Evolutionary conservation across 92 coral and sea anemone genomes (phyloP), one percentile per base, ranked within the genome.

Genomic region (Palythoa caribaeorum): DNA sequence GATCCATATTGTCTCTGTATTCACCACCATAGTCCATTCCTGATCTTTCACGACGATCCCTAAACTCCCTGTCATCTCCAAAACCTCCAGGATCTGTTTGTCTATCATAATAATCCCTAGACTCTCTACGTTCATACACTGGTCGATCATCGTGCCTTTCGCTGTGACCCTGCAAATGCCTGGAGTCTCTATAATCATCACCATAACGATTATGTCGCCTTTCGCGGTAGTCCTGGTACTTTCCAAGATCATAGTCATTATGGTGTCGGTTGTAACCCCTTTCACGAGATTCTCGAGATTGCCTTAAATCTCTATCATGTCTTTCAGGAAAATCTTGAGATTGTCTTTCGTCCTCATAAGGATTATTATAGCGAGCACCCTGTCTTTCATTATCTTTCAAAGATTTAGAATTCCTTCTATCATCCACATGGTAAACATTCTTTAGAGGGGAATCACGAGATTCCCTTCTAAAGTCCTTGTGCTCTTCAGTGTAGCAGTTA

Each of bases 141-240:
- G 44, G 1, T 13, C 36, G 78, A 44, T 74, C 57, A 74, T 17
- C 75, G 9, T 9, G 50, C 17, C 77, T 37, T 37, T 37, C 52
- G 10, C 6, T 12, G n/a, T 17, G 48, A 37, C 54, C 78, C 39
- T 74, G 78, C 78, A 19, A 74, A 44, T 40, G 50, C 16, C 84
- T 37, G 35, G 68, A 14, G 16, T 79, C 72, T 36, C 81, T 77
- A 79, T 59, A 59, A n/a, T 79, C 84, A 55, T 59, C 69, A 21
- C 55, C 70, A 37, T 6, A 16, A 16, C 11, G 71, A 78, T 38
- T 39, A 37, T 79, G 53, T 79, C 84, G 15, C 38, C 83, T 54
- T 78, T 12, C 66, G 54, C 51, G 63, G 70, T 55, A 38, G 10
- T 76, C 38, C 50, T 13, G 52, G 16, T 10, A n/a, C 5, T 38